Evolutionary conservation across 2,888 invertebrate species (phyloP).

Genomic region (Nycteola revayana): DNA sequence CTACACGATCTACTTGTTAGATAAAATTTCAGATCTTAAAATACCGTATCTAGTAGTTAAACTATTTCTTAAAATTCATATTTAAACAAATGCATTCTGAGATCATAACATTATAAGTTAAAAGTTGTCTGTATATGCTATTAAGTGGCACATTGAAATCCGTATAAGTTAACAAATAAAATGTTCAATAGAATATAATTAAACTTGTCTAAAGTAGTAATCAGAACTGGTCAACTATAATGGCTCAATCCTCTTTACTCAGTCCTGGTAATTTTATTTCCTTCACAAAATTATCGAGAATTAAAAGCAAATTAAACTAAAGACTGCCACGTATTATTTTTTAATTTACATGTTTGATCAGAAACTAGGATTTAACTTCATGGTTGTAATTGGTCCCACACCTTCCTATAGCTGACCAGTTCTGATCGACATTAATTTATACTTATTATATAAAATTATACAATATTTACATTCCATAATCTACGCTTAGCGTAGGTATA

Average conservation of each 20-base stretch:
- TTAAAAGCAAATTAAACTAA: no score
- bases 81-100: slow-evolving; percentile 32
- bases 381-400: slow-evolving; percentile 27
- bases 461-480: slow-evolving; percentile 28
- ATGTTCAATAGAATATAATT: no score
- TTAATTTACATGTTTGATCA: no score
- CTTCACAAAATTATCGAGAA: no score
- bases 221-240: slow-evolving; percentile 20
- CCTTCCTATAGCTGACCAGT: slow-evolving; percentile 15
- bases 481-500: slow-evolving; percentile 18
- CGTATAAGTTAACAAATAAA: no score
- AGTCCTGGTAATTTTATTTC: no score
- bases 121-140: slow-evolving; percentile 26
- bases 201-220: slow-evolving; percentile 2
- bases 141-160: slow-evolving; percentile 34
- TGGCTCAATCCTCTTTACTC: slow-evolving; percentile 4
- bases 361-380: no score
- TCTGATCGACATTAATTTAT: slow-evolving; percentile 8
- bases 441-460: slow-evolving; percentile 27
- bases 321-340: no score
- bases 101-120: slow-evolving; percentile 34
- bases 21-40: slow-evolving; percentile 24
- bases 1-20: slow-evolving; percentile 19
- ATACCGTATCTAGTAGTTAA: neutral
- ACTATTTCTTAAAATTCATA: neutral